Base-by-base conservation (phyloP, 2,797 vertebrate genomes). In the Spinus olivaceus region DNA sequence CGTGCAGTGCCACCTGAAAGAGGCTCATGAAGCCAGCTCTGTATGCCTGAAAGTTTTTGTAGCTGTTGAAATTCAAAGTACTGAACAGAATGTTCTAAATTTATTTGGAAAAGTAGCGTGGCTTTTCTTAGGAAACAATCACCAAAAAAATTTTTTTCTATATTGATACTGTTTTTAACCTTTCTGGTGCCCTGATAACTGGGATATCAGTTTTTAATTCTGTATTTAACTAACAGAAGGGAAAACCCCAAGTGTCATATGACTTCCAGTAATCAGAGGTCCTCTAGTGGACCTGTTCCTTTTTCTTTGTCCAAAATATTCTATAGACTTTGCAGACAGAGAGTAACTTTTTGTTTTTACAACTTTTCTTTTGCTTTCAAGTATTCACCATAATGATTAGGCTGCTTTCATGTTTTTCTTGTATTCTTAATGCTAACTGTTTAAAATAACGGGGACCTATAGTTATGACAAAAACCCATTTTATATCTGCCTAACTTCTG, bases 61-160 rank as follows among this genome's bases (percentile, higher is more conserved):
- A 86, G 81, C 54, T 91, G 42, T 85, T 93, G 69, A 65, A 78
- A 79, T 86, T 73, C 57, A 33, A 70, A 81, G 47, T 91, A 35
- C 39, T 80, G 50, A 64, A 53, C 28, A 35, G 35, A 33, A 81
- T 74, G 18, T 33, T 88, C 72, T 53, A 39, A 77, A 53, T 84
- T 33, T 81, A 41, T 79, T 92, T 21, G 27, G 65, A 84, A 74
- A 85, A 53, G 21, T 86, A 77, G 30, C 44, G 33, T 84, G 88
- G 25, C 54, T 46, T 93, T 94, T 95, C 80, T 95, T 95, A 89
- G 73, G 61, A 85, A 86, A 54, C n/a, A 27, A 20, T 54, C 32
- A 14, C 6, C 9, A 85, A 50, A 21, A 79, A 33, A 86, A 10
- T 86, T 28, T 17, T 64, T 91, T 80, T 73, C 39, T 63, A 4